These are phyloP conservation scores for Drosophila limbata DNA, from an alignment of 2,888 invertebrate genomes.

Conservation along the genomic window DNA sequence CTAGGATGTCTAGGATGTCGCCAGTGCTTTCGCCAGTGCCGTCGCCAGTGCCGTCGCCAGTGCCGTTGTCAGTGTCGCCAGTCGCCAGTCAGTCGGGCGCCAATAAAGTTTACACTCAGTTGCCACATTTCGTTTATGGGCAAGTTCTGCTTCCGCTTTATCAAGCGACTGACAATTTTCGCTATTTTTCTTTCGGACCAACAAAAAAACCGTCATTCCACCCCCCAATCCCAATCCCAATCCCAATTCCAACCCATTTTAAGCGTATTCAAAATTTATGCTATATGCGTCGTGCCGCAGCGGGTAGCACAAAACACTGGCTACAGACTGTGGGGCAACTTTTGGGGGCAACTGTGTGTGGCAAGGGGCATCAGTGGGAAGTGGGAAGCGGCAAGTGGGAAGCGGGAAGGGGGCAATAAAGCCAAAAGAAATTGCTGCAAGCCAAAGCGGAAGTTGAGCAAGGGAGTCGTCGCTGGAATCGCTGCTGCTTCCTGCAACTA, in stretches of 20 bases:
- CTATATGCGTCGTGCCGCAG: conserved; percentile 74
- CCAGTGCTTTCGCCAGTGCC: not conserved
- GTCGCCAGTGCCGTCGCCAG: too few species aligned
- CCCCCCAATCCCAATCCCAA: too few species aligned
- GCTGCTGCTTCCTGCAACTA: conserved; percentile 71
- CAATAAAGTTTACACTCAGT: conserved; percentile 82
- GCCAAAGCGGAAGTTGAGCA: conserved; percentile 76
- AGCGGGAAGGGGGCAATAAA: conserved; percentile 61
- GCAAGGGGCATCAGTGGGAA: too few species aligned
- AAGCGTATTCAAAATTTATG: conserved; percentile 79
- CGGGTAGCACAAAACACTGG: conserved; percentile 45
- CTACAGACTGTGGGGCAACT: conserved; percentile 1
- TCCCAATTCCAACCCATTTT: conserved; percentile 11
- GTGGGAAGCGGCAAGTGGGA: not conserved
- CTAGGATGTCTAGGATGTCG: conserved; percentile 27
- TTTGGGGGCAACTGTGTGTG: conserved; percentile 9
- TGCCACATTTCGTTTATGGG: conserved; percentile 81
- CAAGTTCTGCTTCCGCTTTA: conserved; percentile 80
- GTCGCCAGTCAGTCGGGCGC: conserved; percentile 82
- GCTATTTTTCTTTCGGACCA: conserved; percentile 67
- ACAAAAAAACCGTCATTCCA: not conserved
- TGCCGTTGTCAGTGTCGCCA: conserved; percentile 20
- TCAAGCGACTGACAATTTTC: conserved; percentile 81
- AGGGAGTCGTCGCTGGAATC: conserved; percentile 74
- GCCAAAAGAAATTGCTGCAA: conserved; percentile 78